Evolutionary conservation across 2,797 vertebrate species (phyloP).

Genomic region (Sebastolobus alascanus): DNA sequence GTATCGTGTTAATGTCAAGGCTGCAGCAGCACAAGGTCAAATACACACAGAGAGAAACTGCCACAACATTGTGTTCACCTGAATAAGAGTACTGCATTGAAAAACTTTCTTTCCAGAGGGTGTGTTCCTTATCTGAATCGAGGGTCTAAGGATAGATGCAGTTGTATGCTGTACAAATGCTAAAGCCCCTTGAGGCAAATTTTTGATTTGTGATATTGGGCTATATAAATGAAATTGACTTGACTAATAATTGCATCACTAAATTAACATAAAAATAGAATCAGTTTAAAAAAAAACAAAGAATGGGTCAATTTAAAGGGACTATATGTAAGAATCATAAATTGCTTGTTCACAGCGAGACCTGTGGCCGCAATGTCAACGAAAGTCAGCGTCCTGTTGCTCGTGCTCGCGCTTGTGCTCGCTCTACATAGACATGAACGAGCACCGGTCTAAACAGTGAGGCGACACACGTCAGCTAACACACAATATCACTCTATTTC

Average conservation of each 20-base stretch:
- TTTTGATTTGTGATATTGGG: neutral
- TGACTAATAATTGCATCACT: neutral
- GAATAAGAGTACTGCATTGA: neutral
- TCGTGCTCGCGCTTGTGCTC: too few relatives aligned
- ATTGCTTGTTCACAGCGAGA: too few relatives aligned
- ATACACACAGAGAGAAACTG: neutral
- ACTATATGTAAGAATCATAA: too few relatives aligned
- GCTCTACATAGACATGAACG: too few relatives aligned
- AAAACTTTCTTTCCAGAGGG: neutral
- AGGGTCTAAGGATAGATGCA: neutral
- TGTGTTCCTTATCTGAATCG: neutral
- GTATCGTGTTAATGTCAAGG: neutral
- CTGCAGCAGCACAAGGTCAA: neutral
- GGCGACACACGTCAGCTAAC: too few relatives aligned
- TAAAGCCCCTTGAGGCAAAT: neutral
- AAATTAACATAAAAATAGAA: neutral
- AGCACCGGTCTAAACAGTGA: too few relatives aligned
- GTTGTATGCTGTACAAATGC: neutral
- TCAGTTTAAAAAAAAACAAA: neutral
- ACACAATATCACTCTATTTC: too few relatives aligned
- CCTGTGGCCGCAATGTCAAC: too few relatives aligned
- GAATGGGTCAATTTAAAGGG: too few relatives aligned
- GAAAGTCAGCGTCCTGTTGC: too few relatives aligned
- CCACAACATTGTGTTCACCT: neutral
- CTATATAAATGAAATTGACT: neutral